Evolutionary conservation across 1,140 invertebrate species (phyloP), one percentile per base, ranked within the genome.

Genomic region (Drosophila trapezifrons): DNA sequence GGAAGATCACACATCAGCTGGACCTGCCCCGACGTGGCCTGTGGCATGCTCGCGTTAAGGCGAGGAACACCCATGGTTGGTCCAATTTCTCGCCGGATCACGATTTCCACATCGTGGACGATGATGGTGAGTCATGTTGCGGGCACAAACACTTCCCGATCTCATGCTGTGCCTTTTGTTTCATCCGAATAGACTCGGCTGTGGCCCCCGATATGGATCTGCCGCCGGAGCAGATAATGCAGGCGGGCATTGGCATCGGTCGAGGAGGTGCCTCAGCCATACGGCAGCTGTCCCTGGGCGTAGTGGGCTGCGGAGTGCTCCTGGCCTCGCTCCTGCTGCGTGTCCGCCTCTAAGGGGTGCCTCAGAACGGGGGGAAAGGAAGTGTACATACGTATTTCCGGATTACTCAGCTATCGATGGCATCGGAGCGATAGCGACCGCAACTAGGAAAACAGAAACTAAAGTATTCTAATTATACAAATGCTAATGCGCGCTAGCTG

Each of bases 1-100:
- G 91, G 91, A 91, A 92, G 78, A 78, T 92, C 15, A 90, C 80
- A 25, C 91, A 92, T 49, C 76, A 92, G 55, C 86, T 92, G 69
- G 90, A 92, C 47, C 54, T 92, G 56, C 57, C 76, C 10, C 75
- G 76, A 1, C 25, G 65, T 0, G 91, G 91, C n/a, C 38, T 70
- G 46, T 92, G 91, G 91, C 80, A 92, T 58, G 90, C 77, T 4
- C 84, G 73, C 15, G 89, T 92, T 15, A 87, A 80, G 76, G 77
- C 89, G 55, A 90, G 78, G 77, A 92, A 92, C 52, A 91, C 79
- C n/a, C 47, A 79, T 12, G 91, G 91, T 8, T 92, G 91, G 91
- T 92, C 91, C n/a, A 66, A 78, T 49, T 92, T 91, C 51, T 90
- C 91, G 25, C 64, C 72, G 1, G 65, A 81, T 17, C 78, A 91